Evolutionary conservation across 2,888 invertebrate genomes (phyloP).

Genomic region (Epirrhoe alternata): DNA sequence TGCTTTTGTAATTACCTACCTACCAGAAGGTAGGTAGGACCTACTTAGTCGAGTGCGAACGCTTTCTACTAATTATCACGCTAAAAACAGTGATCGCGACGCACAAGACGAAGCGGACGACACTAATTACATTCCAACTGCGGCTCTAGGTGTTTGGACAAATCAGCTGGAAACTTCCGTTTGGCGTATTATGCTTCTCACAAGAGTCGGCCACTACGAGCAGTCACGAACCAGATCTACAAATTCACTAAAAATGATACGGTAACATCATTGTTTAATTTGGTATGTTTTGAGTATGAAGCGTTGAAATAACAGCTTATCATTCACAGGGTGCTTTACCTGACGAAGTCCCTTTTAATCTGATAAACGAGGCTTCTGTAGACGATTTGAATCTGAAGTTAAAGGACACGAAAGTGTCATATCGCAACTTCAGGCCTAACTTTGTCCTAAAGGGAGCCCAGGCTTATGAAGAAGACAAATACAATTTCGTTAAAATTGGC

Average conservation of each 20-base stretch:
- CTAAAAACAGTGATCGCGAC: no score
- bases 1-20: no score
- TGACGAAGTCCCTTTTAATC: conserved; percentile 88
- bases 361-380: conserved; percentile 88
- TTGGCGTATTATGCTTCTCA: conserved; percentile 86
- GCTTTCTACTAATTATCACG: no score
- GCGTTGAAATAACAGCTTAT: not conserved
- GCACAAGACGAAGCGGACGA: no score
- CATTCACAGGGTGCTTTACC: conserved; percentile 85
- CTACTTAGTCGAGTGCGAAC: no score
- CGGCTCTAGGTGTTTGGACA: conserved; percentile 72
- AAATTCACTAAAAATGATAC: conserved; percentile 69
- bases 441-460: conserved; percentile 86
- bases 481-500: conserved; percentile 90
- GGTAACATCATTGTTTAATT: conserved; percentile 50
- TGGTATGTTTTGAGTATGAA: not conserved
- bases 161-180: conserved; percentile 78
- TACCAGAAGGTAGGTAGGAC: no score
- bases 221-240: conserved; percentile 52
- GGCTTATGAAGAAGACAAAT: conserved; percentile 88
- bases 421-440: conserved; percentile 88
- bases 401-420: conserved; percentile 71
- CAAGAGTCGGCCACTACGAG: conserved; percentile 52
- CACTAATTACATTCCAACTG: not conserved
- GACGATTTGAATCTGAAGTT: conserved; percentile 87